Evolutionary conservation across 2,113 vertebrate genomes (phyloP).

Genomic region (Bufo bufo): DNA sequence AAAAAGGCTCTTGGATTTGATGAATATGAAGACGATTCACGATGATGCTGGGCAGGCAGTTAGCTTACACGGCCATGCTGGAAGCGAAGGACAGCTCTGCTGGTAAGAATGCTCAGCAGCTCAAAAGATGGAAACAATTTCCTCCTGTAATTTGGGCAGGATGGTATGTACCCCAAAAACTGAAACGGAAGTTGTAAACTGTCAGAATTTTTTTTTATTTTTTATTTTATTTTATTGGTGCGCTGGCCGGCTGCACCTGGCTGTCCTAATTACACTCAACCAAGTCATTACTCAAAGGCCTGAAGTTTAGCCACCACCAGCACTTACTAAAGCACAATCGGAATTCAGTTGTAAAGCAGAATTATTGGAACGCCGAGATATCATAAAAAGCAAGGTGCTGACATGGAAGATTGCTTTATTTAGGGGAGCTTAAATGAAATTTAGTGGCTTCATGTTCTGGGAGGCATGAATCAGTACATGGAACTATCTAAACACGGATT

Average conservation of each 20-base stretch:
- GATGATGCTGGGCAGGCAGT: not conserved
- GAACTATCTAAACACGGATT: constrained; percentile 59
- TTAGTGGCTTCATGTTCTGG: constrained; percentile 72
- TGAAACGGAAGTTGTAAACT: constrained; percentile 93
- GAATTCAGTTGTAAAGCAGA: constrained; percentile 83
- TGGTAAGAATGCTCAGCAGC: constrained; percentile 69
- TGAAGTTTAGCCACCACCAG: constrained; percentile 80
- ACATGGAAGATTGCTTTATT: constrained; percentile 80
- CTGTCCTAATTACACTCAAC: constrained; percentile 89
- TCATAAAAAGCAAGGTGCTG: constrained; percentile 81
- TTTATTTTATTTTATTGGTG: constrained; percentile 86
- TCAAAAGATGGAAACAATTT: constrained; percentile 76
- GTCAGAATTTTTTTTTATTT: constrained; percentile 84
- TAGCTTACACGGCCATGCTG: not conserved
- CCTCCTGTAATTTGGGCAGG: constrained; percentile 82
- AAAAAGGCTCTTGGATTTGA: not conserved
- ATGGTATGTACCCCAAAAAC: constrained; percentile 82
- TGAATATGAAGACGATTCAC: not conserved
- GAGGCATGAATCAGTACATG: constrained; percentile 71
- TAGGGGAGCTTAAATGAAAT: constrained; percentile 71
- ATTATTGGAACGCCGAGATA: constrained; percentile 78
- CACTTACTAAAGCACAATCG: constrained; percentile 83
- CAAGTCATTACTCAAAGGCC: constrained; percentile 78
- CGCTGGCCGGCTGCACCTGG: constrained; percentile 91
- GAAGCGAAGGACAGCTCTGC: constrained; percentile 61